phyloP scores from a whole-genome alignment of 2,888 invertebrate species.

The Drosophila leonis region DNA sequence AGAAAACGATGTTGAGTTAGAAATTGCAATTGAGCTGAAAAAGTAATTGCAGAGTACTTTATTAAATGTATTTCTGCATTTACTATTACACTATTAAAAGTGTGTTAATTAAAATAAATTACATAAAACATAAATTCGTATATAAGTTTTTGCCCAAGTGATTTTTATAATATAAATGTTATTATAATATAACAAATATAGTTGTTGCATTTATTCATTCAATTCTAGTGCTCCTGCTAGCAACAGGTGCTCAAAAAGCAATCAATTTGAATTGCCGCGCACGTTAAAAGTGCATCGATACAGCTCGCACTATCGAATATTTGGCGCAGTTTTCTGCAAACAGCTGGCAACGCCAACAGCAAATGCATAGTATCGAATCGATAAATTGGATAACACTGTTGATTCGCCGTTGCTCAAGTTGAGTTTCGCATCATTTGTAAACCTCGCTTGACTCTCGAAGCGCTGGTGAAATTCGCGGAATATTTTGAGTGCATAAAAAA shows the following conservation, averaged over 20 bases:
- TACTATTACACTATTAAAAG: not conserved
- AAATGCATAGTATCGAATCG: conserved; percentile 32
- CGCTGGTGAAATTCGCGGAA: conserved; percentile 13
- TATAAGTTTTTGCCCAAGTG: not conserved
- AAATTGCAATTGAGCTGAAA: not conserved
- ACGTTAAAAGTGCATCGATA: conserved; percentile 13
- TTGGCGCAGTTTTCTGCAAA: conserved; percentile 5
- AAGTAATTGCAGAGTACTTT: too few species aligned
- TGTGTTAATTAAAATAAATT: not conserved
- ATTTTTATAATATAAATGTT: not conserved
- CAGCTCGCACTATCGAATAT: not conserved
- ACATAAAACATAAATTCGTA: not conserved
- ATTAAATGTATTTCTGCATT: not conserved
- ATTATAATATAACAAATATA: not conserved
- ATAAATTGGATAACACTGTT: conserved; percentile 41
- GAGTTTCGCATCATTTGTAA: conserved; percentile 29
- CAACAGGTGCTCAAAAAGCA: not conserved
- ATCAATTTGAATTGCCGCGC: not conserved
- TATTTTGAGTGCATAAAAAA: conserved; percentile 29
- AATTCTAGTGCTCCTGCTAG: not conserved
- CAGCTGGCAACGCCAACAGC: conserved; percentile 26
- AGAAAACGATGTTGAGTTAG: too few species aligned
- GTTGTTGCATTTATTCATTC: too few species aligned
- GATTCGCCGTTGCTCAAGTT: conserved; percentile 29
- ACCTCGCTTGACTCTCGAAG: conserved; percentile 16